These are phyloP conservation scores for Antheraea assamensis DNA, from an alignment of 2,888 invertebrate species.

Conservation along the genomic window DNA sequence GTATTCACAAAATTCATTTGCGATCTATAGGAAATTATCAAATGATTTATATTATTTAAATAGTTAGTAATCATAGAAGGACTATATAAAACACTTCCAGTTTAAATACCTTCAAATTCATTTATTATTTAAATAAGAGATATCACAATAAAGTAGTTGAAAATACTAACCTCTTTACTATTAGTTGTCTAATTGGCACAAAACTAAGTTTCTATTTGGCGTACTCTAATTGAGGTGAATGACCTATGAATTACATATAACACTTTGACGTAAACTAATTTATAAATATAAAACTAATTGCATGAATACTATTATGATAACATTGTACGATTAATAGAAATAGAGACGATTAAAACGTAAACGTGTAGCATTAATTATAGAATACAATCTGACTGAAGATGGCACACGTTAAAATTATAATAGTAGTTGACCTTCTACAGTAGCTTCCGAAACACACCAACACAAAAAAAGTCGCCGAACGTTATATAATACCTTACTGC, in stretches of 20 bases:
- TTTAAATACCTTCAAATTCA: background rate
- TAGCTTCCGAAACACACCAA: too few relatives aligned
- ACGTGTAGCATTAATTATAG: too few relatives aligned
- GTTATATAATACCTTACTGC: too few relatives aligned
- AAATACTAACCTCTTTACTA: background rate
- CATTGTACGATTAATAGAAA: background rate
- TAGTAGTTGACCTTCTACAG: too few relatives aligned
- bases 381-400: too few relatives aligned
- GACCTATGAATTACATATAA: background rate
- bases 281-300: background rate
- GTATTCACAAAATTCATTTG: constrained; percentile 72
- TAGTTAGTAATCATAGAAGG: background rate
- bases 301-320: background rate
- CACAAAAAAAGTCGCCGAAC: too few relatives aligned
- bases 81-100: background rate
- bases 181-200: background rate
- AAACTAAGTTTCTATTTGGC: background rate
- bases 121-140: background rate
- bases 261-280: background rate
- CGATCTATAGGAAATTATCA: constrained; percentile 55
- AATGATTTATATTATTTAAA: background rate
- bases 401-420: too few relatives aligned
- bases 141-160: background rate
- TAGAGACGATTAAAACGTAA: too few relatives aligned
- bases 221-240: background rate